A percentile compares a stretch with the other conserved stretches of the same genome.
phyloP scores from a whole-genome alignment of 2,797 vertebrate species.

The Anas capensis region DNA sequence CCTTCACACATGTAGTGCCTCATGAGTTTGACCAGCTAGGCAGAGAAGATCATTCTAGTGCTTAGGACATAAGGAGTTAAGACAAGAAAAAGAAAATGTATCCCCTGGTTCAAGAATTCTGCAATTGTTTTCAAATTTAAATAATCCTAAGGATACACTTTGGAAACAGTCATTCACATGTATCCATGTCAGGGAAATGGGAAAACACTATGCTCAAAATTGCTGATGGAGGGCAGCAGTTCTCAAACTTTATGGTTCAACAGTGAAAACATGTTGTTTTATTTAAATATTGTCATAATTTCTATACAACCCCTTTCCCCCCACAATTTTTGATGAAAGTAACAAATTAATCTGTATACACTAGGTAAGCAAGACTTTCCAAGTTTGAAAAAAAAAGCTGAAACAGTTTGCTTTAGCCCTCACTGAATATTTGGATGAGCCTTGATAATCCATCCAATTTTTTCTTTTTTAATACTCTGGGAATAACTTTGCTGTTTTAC shows the following conservation, averaged over 20 bases:
- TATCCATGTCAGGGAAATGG: conserved; percentile 19
- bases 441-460: conserved; percentile 48
- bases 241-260: conserved; percentile 70
- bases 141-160: conserved; percentile 38
- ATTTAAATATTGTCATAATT: conserved; percentile 77
- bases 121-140: conserved; percentile 41
- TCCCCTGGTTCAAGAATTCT: conserved; percentile 42
- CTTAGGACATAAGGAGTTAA: conserved; percentile 42
- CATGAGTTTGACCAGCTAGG: conserved; percentile 59
- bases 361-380: conserved; percentile 65
- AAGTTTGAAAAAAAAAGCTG: conserved; percentile 75
- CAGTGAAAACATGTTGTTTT: conserved; percentile 73
- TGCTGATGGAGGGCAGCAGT: conserved; percentile 65
- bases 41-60: conserved; percentile 57
- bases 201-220: conserved; percentile 31
- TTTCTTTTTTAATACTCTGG: conserved; percentile 58
- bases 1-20: conserved; percentile 47
- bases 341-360: conserved; percentile 69
- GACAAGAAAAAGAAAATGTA: conserved; percentile 29
- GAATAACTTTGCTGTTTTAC: conserved; percentile 76
- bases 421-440: conserved; percentile 47
- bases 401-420: conserved; percentile 73
- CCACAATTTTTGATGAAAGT: conserved; percentile 55
- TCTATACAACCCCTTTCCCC: conserved; percentile 68
- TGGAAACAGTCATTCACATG: conserved; percentile 4